Evolutionary conservation across 35 echinoderm and acorn worm species (phyloP).

Genomic region (Heliocidaris tuberculata): DNA sequence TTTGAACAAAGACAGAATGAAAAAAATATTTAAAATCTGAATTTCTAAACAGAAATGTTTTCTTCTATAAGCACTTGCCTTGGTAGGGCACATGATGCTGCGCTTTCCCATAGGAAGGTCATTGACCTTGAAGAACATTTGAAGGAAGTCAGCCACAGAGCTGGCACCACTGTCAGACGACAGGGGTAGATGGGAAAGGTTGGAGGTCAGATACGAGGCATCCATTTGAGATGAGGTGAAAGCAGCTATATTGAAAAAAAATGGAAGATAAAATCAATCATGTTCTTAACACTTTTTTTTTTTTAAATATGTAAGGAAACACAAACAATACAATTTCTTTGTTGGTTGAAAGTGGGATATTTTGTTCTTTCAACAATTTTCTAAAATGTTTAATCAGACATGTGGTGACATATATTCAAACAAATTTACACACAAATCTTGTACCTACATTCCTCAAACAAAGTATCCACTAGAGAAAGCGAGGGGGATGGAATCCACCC

Average conservation of each 20-base stretch:
- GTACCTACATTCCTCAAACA: no score
- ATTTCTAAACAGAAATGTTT: not conserved
- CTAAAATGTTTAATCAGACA: no score
- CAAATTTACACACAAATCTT: no score
- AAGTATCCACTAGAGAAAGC: no score
- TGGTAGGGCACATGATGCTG: slow-evolving; percentile 19
- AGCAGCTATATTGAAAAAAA: not conserved
- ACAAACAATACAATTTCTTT: no score
- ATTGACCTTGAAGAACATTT: not conserved
- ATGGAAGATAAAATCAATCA: not conserved
- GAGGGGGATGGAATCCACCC: no score
- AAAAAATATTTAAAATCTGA: not conserved
- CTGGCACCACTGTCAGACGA: not conserved
- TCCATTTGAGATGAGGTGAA: not conserved
- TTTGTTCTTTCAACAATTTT: no score
- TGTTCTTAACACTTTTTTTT: slow-evolving; percentile 17
- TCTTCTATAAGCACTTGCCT: not conserved
- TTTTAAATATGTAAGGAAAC: not conserved
- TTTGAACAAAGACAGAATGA: no score
- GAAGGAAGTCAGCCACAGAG: not conserved
- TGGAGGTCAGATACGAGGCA: slow-evolving; percentile 21
- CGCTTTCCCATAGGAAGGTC: slow-evolving; percentile 1
- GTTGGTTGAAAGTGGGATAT: no score
- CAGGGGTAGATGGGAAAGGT: slow-evolving; percentile 3
- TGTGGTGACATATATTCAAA: no score